Base-by-base conservation (phyloP, 2,888 invertebrate species). In the Hetaerina titia region DNA sequence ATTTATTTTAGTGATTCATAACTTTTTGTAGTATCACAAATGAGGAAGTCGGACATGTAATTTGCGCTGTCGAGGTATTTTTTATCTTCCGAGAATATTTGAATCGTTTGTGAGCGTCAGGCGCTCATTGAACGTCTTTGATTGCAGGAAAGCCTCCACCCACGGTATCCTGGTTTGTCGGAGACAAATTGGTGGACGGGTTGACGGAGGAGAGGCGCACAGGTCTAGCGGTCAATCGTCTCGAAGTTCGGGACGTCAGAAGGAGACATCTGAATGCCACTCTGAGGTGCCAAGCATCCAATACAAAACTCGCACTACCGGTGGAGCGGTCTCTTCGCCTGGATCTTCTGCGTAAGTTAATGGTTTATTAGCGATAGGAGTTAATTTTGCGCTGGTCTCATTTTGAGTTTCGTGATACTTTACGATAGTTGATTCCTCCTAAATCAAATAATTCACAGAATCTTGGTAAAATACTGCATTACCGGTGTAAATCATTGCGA, bases 251-350 rank as follows among this genome's bases (percentile, higher is more conserved):
- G 31, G 98, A 98, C 95, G 97, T 99, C 95, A 98, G 97, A 96
- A 97, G 99, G 96, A 98, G 98, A 95, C 98, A 98, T 96, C 97
- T 98, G 95, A 98, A 99, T 96, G 98, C 98, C 89, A 98, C 98
- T 69, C 99, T 98, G 97, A 98, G 98, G 96, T 99, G 99, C 96
- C 98, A 98, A 96, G 99, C 99, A 17, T 98, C 98, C 95, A 99
- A 99, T 96, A 99, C 99, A 90, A 98, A 98, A 96, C 97, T 99
- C 95, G 98, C 98, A 96, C 98, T 98, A 96, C 98, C 99, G 1
- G 97, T 98, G 95, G 98, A 99, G 96, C 98, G 98, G 96, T 98
- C 98, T 95, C 98, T 99, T 96, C 97, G 98, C 96, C 97, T 99
- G 96, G 98, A 99, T 96, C 98, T 99, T 97, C 97, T 98, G 96